phyloP scores from a whole-genome alignment of 2,888 invertebrate genomes.

The Ormyrus thymus region DNA sequence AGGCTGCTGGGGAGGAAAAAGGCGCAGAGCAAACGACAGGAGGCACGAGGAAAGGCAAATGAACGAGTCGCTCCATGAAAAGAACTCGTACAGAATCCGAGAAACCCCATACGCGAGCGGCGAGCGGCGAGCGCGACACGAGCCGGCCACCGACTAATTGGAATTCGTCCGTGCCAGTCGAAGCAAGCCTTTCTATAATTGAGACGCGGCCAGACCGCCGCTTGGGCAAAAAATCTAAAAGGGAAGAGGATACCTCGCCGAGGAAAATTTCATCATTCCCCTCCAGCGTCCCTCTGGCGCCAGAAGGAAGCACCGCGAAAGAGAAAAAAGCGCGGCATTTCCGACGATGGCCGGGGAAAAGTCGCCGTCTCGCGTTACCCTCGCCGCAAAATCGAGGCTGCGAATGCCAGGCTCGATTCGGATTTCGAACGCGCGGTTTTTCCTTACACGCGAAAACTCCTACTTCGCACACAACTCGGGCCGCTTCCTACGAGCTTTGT shows the following conservation, averaged over 20 bases:
- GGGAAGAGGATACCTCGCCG: constrained; percentile 67
- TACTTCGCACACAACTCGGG: background rate
- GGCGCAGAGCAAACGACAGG: constrained; percentile 51
- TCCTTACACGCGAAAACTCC: constrained; percentile 48
- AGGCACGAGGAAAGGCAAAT: constrained; percentile 72
- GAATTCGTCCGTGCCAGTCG: constrained; percentile 74
- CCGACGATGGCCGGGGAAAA: constrained; percentile 28
- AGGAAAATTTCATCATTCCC: constrained; percentile 62
- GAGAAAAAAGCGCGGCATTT: constrained; percentile 21
- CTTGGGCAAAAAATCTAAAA: constrained; percentile 67
- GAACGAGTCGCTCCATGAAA: constrained; percentile 73
- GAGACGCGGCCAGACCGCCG: constrained; percentile 72
- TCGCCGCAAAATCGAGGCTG: constrained; percentile 39
- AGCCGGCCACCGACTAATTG: constrained; percentile 73
- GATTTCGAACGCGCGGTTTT: constrained; percentile 54
- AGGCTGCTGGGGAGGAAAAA: constrained; percentile 30
- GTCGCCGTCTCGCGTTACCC: constrained; percentile 50
- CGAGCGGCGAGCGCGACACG: constrained; percentile 68
- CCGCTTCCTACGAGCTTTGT: background rate
- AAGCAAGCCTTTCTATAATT: constrained; percentile 75
- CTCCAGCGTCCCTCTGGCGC: background rate
- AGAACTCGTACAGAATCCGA: constrained; percentile 75
- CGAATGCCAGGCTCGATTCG: constrained; percentile 39
- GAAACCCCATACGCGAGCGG: constrained; percentile 71
- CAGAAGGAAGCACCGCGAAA: background rate